Evolutionary conservation across 2,888 invertebrate genomes (phyloP).

Genomic region (Polydrusus cervinus): DNA sequence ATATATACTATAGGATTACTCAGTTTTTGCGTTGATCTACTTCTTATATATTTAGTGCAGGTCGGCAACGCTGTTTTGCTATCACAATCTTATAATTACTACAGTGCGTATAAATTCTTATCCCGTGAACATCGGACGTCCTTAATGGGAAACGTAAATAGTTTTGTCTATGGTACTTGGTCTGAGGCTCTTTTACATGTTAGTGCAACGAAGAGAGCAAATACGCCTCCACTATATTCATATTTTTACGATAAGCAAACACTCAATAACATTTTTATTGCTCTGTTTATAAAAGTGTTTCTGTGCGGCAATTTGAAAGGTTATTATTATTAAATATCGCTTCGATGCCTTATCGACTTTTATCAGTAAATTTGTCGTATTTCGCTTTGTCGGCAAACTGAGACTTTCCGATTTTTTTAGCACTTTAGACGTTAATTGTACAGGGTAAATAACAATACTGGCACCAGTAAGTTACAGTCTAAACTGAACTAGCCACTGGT

Average conservation of each 20-base stretch:
- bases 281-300: slow-evolving; percentile 52
- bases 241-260: slow-evolving; percentile 52
- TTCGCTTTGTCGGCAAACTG: slow-evolving; percentile 49
- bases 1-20: no score
- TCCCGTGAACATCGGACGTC: no score
- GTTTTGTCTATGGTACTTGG: no score
- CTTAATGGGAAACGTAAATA: no score
- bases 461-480: not conserved
- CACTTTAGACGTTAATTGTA: slow-evolving; percentile 8
- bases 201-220: not conserved
- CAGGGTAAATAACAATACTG: slow-evolving; percentile 13
- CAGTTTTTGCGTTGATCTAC: no score
- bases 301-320: slow-evolving; percentile 53
- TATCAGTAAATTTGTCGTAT: slow-evolving; percentile 53
- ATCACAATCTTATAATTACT: no score
- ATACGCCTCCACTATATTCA: slow-evolving; percentile 31
- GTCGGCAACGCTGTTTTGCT: no score
- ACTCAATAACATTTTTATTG: slow-evolving; percentile 51
- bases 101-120: no score
- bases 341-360: slow-evolving; percentile 50
- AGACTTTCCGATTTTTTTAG: slow-evolving; percentile 40
- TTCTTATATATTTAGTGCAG: no score
- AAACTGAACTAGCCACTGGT: no score
- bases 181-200: no score
- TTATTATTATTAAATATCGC: slow-evolving; percentile 54